phyloP scores from a whole-genome alignment of 2,888 invertebrate genomes.

The Acanthosepion lycidas region DNA sequence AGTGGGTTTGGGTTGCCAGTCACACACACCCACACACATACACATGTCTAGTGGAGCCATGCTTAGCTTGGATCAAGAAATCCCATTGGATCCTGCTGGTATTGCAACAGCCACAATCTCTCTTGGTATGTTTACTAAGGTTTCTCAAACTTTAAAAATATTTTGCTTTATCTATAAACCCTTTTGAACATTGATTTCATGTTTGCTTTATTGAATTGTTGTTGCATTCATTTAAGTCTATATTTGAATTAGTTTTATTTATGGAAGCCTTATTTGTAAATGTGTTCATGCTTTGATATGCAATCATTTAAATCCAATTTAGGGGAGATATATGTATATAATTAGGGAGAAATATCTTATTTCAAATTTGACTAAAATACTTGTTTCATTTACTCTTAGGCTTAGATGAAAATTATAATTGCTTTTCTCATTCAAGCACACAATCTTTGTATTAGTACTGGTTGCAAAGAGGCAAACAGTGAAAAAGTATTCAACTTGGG shows the following conservation, averaged over 20 bases:
- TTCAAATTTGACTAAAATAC: no score
- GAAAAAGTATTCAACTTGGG: not conserved
- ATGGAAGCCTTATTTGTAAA: not conserved
- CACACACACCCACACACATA: conserved; percentile 33
- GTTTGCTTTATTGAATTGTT: conserved; percentile 18
- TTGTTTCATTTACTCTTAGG: no score
- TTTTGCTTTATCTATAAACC: conserved; percentile 37
- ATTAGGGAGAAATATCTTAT: no score
- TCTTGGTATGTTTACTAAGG: conserved; percentile 47
- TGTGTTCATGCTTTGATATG: not conserved
- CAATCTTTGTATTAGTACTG: not conserved
- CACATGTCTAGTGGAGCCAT: conserved; percentile 45
- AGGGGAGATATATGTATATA: no score
- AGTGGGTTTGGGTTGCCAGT: conserved; percentile 43
- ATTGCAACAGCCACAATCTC: conserved; percentile 43
- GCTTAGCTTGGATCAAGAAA: conserved; percentile 46
- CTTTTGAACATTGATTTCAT: not conserved
- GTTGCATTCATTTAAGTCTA: conserved; percentile 25
- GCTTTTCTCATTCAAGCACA: not conserved
- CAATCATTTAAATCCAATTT: not conserved
- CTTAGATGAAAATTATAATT: no score
- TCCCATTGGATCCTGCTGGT: conserved; percentile 45
- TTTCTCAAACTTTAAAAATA: conserved; percentile 43
- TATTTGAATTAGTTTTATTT: not conserved
- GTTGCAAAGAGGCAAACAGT: not conserved